Percentiles rank a stretch among this genome's conserved stretches.
Evolutionary conservation across 2,113 vertebrate genomes (phyloP).

Genomic region (Caloenas nicobarica): DNA sequence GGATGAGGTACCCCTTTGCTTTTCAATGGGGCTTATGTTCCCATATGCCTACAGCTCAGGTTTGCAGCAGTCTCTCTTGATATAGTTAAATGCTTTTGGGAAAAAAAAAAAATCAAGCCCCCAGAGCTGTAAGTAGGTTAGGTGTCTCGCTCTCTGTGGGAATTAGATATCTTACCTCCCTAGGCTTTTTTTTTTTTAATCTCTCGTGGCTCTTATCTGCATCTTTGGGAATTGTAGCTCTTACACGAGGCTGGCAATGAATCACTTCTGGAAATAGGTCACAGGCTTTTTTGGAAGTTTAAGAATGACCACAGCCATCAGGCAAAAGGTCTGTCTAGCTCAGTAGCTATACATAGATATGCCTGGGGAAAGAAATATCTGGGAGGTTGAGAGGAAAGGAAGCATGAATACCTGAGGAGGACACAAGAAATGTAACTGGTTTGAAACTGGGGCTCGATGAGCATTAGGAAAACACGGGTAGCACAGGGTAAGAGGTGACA

Average conservation of each 20-base stretch:
- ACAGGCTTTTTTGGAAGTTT: not conserved
- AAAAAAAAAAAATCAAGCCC: not conserved
- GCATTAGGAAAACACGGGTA: not conserved
- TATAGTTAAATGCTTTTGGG: not conserved
- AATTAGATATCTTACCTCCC: conserved; percentile 1
- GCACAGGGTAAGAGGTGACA: not conserved
- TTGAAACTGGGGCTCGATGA: not conserved
- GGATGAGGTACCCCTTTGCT: not conserved
- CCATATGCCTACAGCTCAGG: not conserved
- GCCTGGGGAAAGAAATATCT: not conserved
- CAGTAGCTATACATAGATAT: not conserved
- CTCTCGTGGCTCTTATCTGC: conserved; percentile 18
- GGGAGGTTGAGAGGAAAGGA: not conserved
- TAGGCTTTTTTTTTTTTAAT: not conserved
- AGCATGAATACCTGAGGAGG: not conserved
- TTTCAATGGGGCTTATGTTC: not conserved
- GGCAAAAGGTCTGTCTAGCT: not conserved
- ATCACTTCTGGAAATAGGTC: conserved; percentile 41
- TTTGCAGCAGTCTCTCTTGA: not conserved
- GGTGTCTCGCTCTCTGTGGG: not conserved
- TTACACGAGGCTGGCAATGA: conserved; percentile 14
- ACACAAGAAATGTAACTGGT: not conserved
- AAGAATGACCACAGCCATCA: conserved; percentile 23
- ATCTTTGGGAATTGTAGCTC: not conserved
- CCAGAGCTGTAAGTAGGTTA: not conserved